Conservation (phyloP, 2,113 vertebrate species). For the Macheiramphus alcinus region DNA sequence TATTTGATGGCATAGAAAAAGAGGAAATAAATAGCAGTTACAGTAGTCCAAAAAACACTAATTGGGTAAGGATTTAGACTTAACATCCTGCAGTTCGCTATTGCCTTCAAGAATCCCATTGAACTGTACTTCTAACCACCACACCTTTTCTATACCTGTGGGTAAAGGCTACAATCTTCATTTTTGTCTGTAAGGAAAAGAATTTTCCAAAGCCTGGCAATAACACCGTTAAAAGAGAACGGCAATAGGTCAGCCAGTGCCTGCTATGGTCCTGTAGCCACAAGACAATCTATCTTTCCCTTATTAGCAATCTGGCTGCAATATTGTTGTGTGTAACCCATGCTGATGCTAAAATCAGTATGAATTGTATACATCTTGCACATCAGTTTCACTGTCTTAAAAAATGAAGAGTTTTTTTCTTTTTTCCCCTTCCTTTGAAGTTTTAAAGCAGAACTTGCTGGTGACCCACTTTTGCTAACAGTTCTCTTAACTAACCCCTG, state of each 20-base stretch:
- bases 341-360: constrained; percentile 7
- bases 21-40: neutral
- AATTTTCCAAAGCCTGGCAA: neutral
- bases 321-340: neutral
- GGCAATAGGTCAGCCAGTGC: neutral
- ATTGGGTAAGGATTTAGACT: neutral
- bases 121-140: neutral
- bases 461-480: constrained; percentile 80
- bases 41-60: neutral
- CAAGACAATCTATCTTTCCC: neutral
- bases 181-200: neutral
- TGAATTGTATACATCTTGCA: constrained; percentile 33
- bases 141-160: neutral
- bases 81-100: neutral
- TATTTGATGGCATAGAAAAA: constrained; percentile 12
- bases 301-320: neutral
- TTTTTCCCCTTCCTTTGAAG: constrained; percentile 65
- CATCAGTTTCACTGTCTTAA: constrained; percentile 47
- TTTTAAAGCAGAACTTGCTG: constrained; percentile 71
- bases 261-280: neutral
- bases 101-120: neutral
- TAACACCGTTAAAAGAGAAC: neutral
- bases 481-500: constrained; percentile 78
- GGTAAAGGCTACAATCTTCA: neutral
- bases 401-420: constrained; percentile 34